A percentile compares a stretch with the other conserved stretches of the same genome.
phyloP scores from a whole-genome alignment of 2,113 vertebrate genomes.

The Picathartes gymnocephalus region DNA sequence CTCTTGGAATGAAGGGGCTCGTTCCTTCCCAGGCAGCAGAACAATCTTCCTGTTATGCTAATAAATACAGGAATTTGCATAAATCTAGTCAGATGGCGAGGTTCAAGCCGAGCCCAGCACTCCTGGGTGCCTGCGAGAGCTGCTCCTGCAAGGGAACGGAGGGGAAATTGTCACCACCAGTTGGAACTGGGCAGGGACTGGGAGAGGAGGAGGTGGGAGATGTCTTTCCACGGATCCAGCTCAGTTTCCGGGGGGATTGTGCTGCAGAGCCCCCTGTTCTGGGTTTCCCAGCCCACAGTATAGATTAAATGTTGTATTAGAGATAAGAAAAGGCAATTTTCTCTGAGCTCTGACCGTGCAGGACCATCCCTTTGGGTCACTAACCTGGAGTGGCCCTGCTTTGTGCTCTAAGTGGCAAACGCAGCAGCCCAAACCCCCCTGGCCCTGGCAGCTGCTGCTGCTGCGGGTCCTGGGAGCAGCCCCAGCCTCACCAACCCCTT shows the following conservation, averaged over 20 bases:
- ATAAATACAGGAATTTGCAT: slow-evolving; percentile 28
- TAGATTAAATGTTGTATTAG: neutral
- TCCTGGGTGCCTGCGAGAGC: neutral
- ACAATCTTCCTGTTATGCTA: slow-evolving; percentile 3
- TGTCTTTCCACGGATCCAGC: neutral
- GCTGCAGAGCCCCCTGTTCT: neutral
- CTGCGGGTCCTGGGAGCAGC: neutral
- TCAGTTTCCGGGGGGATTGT: neutral
- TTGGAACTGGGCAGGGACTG: neutral
- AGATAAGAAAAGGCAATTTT: neutral
- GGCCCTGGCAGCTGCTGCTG: neutral
- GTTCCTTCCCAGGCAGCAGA: slow-evolving; percentile 19
- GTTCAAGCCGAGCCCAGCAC: neutral
- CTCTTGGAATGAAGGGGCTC: neutral
- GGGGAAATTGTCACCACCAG: neutral
- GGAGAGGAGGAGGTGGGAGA: neutral
- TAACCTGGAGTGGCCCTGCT: neutral
- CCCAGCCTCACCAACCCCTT: neutral
- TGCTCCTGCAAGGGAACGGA: neutral
- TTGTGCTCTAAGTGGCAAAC: neutral
- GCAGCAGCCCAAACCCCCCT: neutral
- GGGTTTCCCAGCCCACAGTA: neutral
- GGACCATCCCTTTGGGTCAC: neutral
- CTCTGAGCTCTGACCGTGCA: neutral
- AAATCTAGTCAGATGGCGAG: slow-evolving; percentile 1